Evolutionary conservation across 2,797 vertebrate genomes (phyloP).

Genomic region (Gallinago solitaria): DNA sequence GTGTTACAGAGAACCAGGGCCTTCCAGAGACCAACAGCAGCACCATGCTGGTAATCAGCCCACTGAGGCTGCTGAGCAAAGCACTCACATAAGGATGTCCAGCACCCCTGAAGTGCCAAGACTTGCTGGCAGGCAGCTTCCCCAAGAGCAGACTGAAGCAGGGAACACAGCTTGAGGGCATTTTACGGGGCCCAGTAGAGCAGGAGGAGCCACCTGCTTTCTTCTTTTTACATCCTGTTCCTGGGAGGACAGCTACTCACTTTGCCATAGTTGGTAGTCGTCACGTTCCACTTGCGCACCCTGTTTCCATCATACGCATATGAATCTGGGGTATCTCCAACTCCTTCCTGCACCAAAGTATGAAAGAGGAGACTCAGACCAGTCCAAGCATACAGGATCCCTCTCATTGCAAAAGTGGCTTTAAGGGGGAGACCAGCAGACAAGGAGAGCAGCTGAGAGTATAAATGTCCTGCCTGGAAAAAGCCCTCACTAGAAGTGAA

Average conservation of each 20-base stretch:
- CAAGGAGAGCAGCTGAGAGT: neutral
- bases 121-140: neutral
- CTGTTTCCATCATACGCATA: conserved; percentile 97
- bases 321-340: conserved; percentile 94
- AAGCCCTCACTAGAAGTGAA: neutral
- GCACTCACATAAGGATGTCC: neutral
- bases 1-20: neutral
- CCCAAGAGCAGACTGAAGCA: neutral
- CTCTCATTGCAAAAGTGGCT: neutral
- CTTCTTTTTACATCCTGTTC: neutral
- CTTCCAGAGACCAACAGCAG: neutral
- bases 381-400: neutral
- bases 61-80: neutral
- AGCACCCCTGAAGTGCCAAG: neutral
- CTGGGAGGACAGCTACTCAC: conserved; percentile 74
- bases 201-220: neutral
- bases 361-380: neutral
- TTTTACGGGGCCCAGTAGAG: neutral
- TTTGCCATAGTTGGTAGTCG: conserved; percentile 97
- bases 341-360: conserved; percentile 85
- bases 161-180: neutral
- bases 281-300: conserved; percentile 98
- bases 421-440: neutral
- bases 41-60: neutral
- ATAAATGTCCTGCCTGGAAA: neutral